Conservation (phyloP, 2,888 invertebrate species). For the Bimastos eiseni region DNA sequence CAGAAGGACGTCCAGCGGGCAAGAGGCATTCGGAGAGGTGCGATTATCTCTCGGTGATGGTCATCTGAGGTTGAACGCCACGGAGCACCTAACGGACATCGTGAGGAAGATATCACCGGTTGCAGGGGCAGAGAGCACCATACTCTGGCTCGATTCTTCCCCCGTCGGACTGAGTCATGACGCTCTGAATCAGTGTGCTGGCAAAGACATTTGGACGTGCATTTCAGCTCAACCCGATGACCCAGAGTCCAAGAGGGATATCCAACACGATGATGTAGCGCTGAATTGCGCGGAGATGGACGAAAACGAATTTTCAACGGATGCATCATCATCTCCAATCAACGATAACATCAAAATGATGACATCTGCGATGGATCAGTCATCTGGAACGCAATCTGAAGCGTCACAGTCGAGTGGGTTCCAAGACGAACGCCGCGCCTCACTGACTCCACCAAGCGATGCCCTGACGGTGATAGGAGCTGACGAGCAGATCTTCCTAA, state of each 20-base stretch:
- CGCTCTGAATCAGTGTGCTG: background rate
- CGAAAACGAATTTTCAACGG: background rate
- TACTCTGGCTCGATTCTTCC: background rate
- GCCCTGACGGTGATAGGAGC: background rate
- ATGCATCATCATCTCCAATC: background rate
- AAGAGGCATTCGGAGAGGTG: too few species aligned
- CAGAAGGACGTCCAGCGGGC: too few species aligned
- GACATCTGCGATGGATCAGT: background rate
- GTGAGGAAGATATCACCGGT: background rate
- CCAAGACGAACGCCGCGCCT: background rate
- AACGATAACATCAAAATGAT: background rate
- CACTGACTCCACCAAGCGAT: background rate
- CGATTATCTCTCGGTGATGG: too few species aligned
- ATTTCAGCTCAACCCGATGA: background rate
- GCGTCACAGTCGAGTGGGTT: background rate
- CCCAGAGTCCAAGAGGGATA: background rate
- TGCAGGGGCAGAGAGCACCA: background rate
- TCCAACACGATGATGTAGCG: background rate
- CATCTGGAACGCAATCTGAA: background rate
- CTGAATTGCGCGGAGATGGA: too few species aligned
- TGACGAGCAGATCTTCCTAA: slow-evolving; percentile 33
- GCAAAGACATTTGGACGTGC: background rate
- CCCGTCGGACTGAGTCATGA: background rate
- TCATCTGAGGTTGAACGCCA: too few species aligned
- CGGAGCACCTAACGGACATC: background rate